These are phyloP conservation scores for Troglohyphantes excavatus DNA, from an alignment of 2,888 invertebrate species.

Conservation along the genomic window DNA sequence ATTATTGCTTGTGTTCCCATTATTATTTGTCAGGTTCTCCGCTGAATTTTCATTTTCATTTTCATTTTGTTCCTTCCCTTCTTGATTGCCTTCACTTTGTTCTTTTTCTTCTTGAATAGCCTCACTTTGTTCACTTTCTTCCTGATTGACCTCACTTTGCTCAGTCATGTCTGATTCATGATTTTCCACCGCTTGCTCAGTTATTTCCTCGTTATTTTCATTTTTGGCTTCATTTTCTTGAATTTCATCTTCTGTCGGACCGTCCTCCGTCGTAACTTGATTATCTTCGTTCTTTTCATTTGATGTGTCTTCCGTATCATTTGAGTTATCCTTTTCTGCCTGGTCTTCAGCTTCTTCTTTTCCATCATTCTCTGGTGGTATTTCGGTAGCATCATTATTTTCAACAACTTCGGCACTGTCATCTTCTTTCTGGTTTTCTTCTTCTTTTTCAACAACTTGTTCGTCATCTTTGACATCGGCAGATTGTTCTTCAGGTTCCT, in stretches of 20 bases:
- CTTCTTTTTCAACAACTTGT: neutral
- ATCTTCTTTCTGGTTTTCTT: neutral
- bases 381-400: neutral
- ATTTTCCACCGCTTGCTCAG: slow-evolving; percentile 8
- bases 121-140: neutral
- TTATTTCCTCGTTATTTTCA: slow-evolving; percentile 30
- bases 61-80: slow-evolving; percentile 15
- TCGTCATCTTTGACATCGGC: neutral
- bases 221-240: slow-evolving; percentile 37
- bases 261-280: neutral
- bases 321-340: neutral
- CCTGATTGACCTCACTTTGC: slow-evolving; percentile 17
- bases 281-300: slow-evolving; percentile 18
- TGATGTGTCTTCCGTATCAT: neutral
- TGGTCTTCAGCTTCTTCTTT: neutral
- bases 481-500: slow-evolving; percentile 14
- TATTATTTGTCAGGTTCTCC: slow-evolving; percentile 10
- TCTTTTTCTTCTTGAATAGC: slow-evolving; percentile 12
- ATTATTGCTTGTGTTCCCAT: slow-evolving; percentile 10
- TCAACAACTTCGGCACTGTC: slow-evolving; percentile 4
- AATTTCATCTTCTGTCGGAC: neutral
- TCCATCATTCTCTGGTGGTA: neutral
- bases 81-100: neutral
- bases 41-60: neutral
- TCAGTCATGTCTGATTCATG: neutral